Conservation (phyloP, 2,113 vertebrate species). For the Vulpes ferrilata region DNA sequence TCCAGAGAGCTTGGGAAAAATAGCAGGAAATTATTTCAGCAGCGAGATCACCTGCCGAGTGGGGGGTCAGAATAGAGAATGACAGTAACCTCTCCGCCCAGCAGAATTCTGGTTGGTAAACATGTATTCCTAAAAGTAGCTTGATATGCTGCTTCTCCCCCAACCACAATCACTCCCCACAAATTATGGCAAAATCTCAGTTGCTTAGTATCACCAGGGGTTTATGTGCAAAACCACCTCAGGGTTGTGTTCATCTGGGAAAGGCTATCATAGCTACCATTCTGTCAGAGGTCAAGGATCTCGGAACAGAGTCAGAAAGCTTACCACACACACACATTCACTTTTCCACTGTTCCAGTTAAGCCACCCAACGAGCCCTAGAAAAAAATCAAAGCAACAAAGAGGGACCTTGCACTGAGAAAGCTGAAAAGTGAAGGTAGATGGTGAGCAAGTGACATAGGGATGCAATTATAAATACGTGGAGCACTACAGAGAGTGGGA, state of each 20-base stretch:
- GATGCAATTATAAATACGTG: background rate
- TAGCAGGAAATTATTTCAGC: conserved; percentile 70
- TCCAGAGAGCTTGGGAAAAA: conserved; percentile 55
- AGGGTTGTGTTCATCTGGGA: background rate
- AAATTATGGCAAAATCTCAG: conserved; percentile 21
- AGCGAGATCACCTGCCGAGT: conserved; percentile 34
- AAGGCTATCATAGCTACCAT: background rate
- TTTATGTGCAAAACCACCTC: background rate
- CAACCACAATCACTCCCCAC: conserved; percentile 18
- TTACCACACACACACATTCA: background rate
- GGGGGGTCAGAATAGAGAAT: conserved; percentile 2
- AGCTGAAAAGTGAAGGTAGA: background rate
- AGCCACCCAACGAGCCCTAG: background rate
- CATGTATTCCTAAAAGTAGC: conserved; percentile 36
- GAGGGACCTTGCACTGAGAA: background rate
- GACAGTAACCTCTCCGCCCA: background rate
- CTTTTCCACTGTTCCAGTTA: background rate
- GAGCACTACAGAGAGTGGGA: background rate
- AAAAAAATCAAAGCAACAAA: conserved; percentile 42
- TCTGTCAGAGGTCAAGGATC: conserved; percentile 10
- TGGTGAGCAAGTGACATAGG: background rate
- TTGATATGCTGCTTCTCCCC: conserved; percentile 36
- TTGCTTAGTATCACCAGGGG: background rate
- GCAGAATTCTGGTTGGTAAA: conserved; percentile 39
- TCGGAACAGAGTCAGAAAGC: background rate